phyloP scores from a whole-genome alignment of 2,888 invertebrate species.

The Xestia xanthographa region DNA sequence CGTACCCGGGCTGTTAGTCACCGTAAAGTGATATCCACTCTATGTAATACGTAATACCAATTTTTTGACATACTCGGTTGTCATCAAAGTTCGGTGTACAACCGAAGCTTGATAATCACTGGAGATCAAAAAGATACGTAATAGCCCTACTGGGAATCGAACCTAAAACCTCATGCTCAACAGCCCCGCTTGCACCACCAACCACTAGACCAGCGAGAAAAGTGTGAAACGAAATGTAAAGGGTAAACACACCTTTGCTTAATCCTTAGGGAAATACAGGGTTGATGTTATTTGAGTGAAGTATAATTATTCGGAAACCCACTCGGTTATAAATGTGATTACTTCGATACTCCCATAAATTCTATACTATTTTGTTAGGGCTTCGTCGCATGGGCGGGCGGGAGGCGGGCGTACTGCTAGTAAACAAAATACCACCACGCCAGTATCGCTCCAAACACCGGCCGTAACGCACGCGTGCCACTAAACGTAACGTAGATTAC shows the following conservation, averaged over 20 bases:
- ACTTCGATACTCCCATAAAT: slow-evolving; percentile 37
- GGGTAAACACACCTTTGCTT: background rate
- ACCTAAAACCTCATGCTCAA: background rate
- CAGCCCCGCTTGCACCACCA: background rate
- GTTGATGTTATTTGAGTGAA: background rate
- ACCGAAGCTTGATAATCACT: too few relatives aligned
- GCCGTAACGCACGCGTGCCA: slow-evolving; percentile 65
- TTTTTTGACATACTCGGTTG: too few relatives aligned
- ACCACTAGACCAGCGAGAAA: background rate
- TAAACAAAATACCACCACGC: slow-evolving; percentile 61
- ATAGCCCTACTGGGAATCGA: too few relatives aligned
- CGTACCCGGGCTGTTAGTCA: too few relatives aligned
- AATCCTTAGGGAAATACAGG: background rate
- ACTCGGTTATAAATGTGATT: slow-evolving; percentile 43
- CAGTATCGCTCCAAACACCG: slow-evolving; percentile 67
- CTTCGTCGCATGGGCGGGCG: slow-evolving; percentile 70
- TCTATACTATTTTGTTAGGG: slow-evolving; percentile 63
- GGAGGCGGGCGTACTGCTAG: slow-evolving; percentile 60
- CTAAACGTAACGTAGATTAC: slow-evolving; percentile 56
- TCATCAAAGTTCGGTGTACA: too few relatives aligned
- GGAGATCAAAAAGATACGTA: too few relatives aligned
- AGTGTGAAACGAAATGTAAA: background rate
- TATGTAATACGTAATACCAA: too few relatives aligned
- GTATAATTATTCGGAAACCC: slow-evolving; percentile 33
- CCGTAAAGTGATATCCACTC: too few relatives aligned